These are phyloP conservation scores for Drosophila cyrtoloma DNA, from an alignment of 2,888 invertebrate genomes.

Conservation along the genomic window DNA sequence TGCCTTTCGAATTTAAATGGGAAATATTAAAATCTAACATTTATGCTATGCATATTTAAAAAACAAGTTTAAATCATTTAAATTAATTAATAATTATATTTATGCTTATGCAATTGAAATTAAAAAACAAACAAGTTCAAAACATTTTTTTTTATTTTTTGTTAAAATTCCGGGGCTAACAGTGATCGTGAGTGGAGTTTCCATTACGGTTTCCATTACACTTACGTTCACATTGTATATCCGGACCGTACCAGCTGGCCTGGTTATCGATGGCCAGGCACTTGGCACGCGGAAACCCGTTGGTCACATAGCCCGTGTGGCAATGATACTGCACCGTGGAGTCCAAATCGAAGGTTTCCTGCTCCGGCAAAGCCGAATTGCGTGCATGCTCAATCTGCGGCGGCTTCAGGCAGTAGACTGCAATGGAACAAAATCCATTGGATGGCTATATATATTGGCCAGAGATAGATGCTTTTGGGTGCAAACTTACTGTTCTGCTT, in stretches of 20 bases:
- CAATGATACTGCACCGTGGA: slow-evolving; percentile 97
- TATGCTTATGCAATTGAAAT: background rate
- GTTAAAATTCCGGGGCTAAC: background rate
- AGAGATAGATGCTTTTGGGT: too few relatives aligned
- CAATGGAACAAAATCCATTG: background rate
- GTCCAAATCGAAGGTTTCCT: slow-evolving; percentile 95
- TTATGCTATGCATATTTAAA: background rate
- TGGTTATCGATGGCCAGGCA: slow-evolving; percentile 94
- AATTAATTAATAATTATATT: background rate
- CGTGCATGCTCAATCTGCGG: slow-evolving; percentile 94
- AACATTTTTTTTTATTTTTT: background rate
- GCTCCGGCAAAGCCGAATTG: slow-evolving; percentile 94
- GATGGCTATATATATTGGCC: background rate
- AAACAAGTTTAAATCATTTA: background rate
- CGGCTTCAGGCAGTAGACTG: slow-evolving; percentile 94
- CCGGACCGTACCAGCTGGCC: slow-evolving; percentile 98
- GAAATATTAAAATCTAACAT: background rate
- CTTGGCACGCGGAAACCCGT: slow-evolving; percentile 96
- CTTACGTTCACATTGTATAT: slow-evolving; percentile 97
- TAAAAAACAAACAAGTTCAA: background rate
- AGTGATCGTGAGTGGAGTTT: background rate
- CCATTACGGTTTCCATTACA: slow-evolving; percentile 1
- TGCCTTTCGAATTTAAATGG: background rate
- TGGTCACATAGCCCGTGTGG: slow-evolving; percentile 96
- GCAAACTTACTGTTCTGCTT: slow-evolving; percentile 91